Evolutionary conservation across 2,113 vertebrate species (phyloP).

Genomic region (Ophthalmolycus amberensis): DNA sequence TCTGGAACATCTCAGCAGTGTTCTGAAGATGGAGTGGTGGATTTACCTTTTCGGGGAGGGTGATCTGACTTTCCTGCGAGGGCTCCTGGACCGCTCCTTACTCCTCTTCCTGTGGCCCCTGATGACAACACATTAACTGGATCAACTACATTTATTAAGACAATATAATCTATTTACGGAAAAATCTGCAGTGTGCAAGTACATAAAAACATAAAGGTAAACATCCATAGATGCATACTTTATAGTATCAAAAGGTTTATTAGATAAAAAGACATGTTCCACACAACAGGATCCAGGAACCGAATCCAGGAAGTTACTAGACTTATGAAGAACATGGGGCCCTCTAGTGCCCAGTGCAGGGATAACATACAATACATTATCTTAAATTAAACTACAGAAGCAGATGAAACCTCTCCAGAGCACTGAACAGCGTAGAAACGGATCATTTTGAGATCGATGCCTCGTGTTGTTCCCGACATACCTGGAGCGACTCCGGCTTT

Average conservation of each 20-base stretch:
- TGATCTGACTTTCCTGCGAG: conserved; percentile 87
- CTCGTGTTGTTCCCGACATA: conserved; percentile 60
- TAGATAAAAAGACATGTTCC: too few relatives aligned
- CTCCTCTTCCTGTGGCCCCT: conserved; percentile 90
- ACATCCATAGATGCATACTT: background rate
- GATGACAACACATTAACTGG: background rate
- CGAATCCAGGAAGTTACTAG: background rate
- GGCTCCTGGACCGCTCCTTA: conserved; percentile 87
- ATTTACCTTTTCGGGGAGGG: conserved; percentile 90
- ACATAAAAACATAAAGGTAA: background rate
- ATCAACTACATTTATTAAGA: background rate
- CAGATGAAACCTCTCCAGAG: background rate
- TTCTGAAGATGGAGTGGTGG: too few relatives aligned
- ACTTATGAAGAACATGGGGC: background rate
- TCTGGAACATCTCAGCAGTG: background rate
- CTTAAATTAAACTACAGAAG: background rate
- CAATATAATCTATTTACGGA: background rate
- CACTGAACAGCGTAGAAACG: background rate
- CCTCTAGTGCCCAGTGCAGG: background rate
- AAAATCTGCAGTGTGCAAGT: background rate
- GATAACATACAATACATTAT: background rate
- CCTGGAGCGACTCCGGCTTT: conserved; percentile 87
- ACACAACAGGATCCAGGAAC: background rate
- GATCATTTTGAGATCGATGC: background rate
- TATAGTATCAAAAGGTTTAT: background rate